A percentile compares a stretch with the other conserved stretches of the same genome.
These are phyloP conservation scores for Epinephelus coioides DNA, from an alignment of 2,797 vertebrate genomes.

Conservation along the genomic window DNA sequence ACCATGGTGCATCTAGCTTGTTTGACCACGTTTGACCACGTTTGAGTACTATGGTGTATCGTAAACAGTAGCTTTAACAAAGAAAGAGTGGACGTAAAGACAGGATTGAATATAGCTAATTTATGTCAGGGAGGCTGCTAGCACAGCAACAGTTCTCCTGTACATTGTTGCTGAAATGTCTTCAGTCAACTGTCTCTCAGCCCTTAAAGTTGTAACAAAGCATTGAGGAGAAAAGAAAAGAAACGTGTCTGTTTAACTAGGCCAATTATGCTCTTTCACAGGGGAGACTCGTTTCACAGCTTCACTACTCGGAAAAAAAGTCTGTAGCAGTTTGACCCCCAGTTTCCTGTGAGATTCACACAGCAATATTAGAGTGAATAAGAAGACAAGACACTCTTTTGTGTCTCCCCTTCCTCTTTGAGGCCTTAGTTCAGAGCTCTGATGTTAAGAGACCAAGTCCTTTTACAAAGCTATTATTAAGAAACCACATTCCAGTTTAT, in stretches of 20 bases:
- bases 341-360: conserved; percentile 85
- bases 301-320: conserved; percentile 78
- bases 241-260: conserved; percentile 43
- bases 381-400: conserved; percentile 76
- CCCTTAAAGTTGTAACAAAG: conserved; percentile 36
- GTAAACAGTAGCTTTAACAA: conserved; percentile 5
- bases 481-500: conserved; percentile 44
- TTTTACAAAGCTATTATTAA: conserved; percentile 51
- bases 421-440: conserved; percentile 44
- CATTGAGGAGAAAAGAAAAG: conserved; percentile 2
- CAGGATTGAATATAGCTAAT: neutral
- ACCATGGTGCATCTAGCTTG: conserved; percentile 1
- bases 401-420: conserved; percentile 69
- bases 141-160: conserved; percentile 11
- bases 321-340: conserved; percentile 80
- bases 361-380: conserved; percentile 58
- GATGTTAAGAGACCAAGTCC: conserved; percentile 40
- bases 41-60: neutral
- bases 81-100: neutral
- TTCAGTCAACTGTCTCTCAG: conserved; percentile 40
- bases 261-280: conserved; percentile 53
- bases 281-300: conserved; percentile 67
- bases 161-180: conserved; percentile 30
- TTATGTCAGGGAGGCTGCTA: neutral
- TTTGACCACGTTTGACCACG: conserved; percentile 28